Evolutionary conservation across 2,888 invertebrate species (phyloP), one percentile per base, ranked within the genome.

Genomic region (Ecliptopera silaceata): DNA sequence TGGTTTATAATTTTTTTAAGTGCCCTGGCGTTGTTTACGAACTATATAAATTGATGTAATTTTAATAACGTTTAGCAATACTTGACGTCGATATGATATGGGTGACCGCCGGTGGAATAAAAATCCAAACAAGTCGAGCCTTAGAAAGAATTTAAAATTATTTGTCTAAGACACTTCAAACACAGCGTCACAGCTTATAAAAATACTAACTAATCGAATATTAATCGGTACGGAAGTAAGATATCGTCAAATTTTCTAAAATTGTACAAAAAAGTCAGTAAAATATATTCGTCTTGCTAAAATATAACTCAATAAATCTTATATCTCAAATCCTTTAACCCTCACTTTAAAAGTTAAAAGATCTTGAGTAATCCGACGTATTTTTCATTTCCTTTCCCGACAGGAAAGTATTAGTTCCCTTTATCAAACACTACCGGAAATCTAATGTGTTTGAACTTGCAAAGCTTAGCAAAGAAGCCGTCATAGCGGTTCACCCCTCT

Each of bases 361-460:
- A 42, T 12, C 15, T 51, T 42, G 51, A 56, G 22, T 43, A 46
- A 47, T 50, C 22, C 29, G 17, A 22, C 17, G 38, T 10, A 47
- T 43, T 38, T 50, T 51, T 51, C 46, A 51, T 43, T 36, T 36
- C 51, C 50, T 46, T 51, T 53, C 26, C 48, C 48, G 54, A 55
- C 56, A 42, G 41, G 43, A 43, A 54, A 62, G 52, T 61, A 60
- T 60, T 56, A 60, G 55, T 49, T 59, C 52, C 51, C 44, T 44
- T 57, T 53, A 48, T 59, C 46, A 57, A 61, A 59, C 53, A 46
- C 22, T 26, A 18, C 18, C 31, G 42, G 36, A 43, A 45, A 59
- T 36, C 42, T 47, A 47, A 56, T 32, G 42, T 47, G 13, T 56
- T 56, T 43, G 36, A 20, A n/a, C 34, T 45, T 31, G 36, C 18